phyloP scores from a whole-genome alignment of 2,797 vertebrate genomes.

The Bradypodion ventrale region DNA sequence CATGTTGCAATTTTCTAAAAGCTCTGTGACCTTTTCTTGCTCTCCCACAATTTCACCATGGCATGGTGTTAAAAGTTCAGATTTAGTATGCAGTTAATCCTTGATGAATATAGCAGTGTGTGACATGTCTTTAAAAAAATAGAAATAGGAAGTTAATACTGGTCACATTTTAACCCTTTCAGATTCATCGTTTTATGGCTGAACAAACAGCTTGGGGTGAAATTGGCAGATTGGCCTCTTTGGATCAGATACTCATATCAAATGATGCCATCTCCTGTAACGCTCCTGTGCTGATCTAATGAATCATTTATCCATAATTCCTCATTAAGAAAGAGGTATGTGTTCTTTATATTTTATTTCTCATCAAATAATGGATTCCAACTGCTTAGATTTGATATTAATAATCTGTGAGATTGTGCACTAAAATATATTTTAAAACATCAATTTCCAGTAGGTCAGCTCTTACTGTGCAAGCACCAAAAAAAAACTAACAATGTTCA shows the following conservation, averaged over 20 bases:
- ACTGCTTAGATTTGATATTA: not conserved
- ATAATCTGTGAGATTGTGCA: not conserved
- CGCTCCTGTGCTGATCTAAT: constrained; percentile 42
- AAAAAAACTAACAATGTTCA: constrained; percentile 3
- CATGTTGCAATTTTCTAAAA: constrained; percentile 48
- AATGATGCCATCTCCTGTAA: constrained; percentile 45
- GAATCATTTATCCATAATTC: constrained; percentile 5
- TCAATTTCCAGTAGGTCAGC: not conserved
- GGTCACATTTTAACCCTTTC: constrained; percentile 54
- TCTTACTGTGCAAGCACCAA: no score
- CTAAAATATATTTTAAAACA: constrained; percentile 16
- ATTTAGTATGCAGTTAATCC: constrained; percentile 68
- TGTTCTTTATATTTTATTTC: constrained; percentile 15
- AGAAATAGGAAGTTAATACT: constrained; percentile 67
- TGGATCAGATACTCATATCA: constrained; percentile 43
- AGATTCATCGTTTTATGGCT: constrained; percentile 47
- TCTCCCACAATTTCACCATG: constrained; percentile 38
- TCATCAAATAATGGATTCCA: not conserved
- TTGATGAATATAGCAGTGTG: constrained; percentile 60
- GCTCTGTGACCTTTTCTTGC: constrained; percentile 44
- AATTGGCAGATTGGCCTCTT: constrained; percentile 49
- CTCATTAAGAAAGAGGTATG: constrained; percentile 34
- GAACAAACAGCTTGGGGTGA: constrained; percentile 43
- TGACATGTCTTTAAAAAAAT: constrained; percentile 65
- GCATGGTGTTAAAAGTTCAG: constrained; percentile 62